Evolutionary conservation across 2,113 vertebrate species (phyloP), one percentile per base, ranked within the genome.

Genomic region (Suricata suricatta): DNA sequence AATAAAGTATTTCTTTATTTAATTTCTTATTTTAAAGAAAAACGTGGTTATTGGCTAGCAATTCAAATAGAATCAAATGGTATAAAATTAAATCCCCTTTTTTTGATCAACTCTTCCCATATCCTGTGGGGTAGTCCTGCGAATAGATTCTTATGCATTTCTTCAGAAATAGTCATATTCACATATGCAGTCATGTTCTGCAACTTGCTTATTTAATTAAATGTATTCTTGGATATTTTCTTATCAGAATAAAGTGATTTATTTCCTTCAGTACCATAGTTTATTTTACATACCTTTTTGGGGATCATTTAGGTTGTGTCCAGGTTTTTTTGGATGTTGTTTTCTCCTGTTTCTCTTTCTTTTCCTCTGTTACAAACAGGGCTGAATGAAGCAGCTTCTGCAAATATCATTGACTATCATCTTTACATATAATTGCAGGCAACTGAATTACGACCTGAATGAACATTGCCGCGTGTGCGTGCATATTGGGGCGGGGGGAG

Each of bases 1-100:
- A 68, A 41, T 50, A 93, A 31, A 81, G 10, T 35, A 8, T 81
- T 60, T 95, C 14, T 52, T 74, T 69, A 31, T 76, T 84, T 83
- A 47, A 81, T n/a, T 83, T 90, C 84, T 82, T 69, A 71, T 93
- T 85, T 88, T 91, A 88, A 96, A 93, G 29, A 31, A 63, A 33
- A 54, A 77, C 17, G 29, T 80, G 74, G 12, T 80, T 72, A 72
- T 52, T 91, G 44, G 16, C 77, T 92, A 91, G n/a, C 9, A 83
- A 85, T 95, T 93, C 41, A 79, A 33, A 80, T 80, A 76, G 74
- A 96, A 52, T 86, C 47, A 74, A 91, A 86, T 4, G 35, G n/a
- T 76, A 50, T 72, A 80, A 88, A 85, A 33, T 95, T 66, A 93
- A 90, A 63, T 17, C 7, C 4, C 29, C 17, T 21, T 0, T 41